Evolutionary conservation across 2,888 invertebrate genomes (phyloP).

Genomic region (Apomyelois bistriatella): DNA sequence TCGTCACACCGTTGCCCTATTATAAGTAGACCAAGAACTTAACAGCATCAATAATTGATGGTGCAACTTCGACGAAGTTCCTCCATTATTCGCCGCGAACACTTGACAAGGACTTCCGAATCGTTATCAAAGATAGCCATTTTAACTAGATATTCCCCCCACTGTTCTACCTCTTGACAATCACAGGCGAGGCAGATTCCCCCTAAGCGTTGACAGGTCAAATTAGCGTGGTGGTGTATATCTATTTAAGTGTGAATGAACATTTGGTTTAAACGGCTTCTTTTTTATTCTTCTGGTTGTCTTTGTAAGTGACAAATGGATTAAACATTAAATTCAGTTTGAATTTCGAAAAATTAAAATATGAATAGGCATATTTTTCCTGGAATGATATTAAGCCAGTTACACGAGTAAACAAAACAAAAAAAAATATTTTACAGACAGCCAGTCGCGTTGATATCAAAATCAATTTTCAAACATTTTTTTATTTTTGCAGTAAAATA

Average conservation of each 20-base stretch:
- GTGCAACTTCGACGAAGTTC: slow-evolving; percentile 40
- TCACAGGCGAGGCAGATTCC: neutral
- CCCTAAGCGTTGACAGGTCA: neutral
- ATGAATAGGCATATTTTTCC: neutral
- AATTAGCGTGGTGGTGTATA: slow-evolving; percentile 7
- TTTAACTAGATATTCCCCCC: slow-evolving; percentile 16
- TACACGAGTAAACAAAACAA: neutral
- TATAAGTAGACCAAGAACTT: slow-evolving; percentile 23
- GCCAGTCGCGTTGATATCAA: too few species aligned
- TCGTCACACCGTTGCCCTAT: slow-evolving; percentile 16
- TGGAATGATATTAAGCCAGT: neutral
- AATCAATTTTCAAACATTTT: too few species aligned
- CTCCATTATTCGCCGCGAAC: slow-evolving; percentile 19
- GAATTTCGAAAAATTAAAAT: neutral
- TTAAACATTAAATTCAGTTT: neutral
- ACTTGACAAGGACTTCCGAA: slow-evolving; percentile 21
- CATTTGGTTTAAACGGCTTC: slow-evolving; percentile 13
- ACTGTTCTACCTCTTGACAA: neutral
- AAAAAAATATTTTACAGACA: too few species aligned
- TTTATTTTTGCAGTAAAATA: too few species aligned
- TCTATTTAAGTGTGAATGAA: slow-evolving; percentile 16
- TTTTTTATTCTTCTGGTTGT: slow-evolving; percentile 1
- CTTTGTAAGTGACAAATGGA: neutral
- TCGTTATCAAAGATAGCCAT: slow-evolving; percentile 19
- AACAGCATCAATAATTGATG: slow-evolving; percentile 66